A percentile compares a stretch with the other conserved stretches of the same genome.
These are phyloP conservation scores for Philypnodon macrostomus DNA, from an alignment of 2,797 vertebrate species.

Conservation along the genomic window DNA sequence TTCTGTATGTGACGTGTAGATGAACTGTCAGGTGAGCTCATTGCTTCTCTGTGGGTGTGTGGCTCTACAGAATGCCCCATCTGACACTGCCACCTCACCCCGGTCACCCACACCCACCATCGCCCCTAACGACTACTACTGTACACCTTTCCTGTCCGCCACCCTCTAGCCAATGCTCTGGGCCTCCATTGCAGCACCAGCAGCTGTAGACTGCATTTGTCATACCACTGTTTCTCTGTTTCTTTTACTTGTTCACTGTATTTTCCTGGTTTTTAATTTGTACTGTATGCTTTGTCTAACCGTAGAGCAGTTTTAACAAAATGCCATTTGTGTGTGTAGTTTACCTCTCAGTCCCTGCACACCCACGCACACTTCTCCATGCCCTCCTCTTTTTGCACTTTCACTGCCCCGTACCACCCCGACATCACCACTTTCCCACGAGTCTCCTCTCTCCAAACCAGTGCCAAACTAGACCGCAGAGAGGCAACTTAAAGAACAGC, in stretches of 20 bases:
- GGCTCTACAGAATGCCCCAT: slow-evolving; percentile 41
- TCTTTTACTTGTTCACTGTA: slow-evolving; percentile 59
- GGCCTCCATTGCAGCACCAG: slow-evolving; percentile 79
- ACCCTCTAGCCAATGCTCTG: slow-evolving; percentile 34
- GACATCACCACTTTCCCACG: slow-evolving; percentile 63
- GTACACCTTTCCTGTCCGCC: slow-evolving; percentile 29
- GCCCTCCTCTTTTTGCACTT: slow-evolving; percentile 75
- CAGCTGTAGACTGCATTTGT: slow-evolving; percentile 82
- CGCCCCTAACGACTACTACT: slow-evolving; percentile 31
- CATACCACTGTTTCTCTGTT: slow-evolving; percentile 80
- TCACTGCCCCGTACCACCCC: slow-evolving; percentile 64
- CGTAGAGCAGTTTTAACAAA: slow-evolving; percentile 80
- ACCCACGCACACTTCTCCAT: slow-evolving; percentile 46
- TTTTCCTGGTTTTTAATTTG: slow-evolving; percentile 75
- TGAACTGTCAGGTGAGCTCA: slow-evolving; percentile 66
- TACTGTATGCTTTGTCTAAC: slow-evolving; percentile 79
- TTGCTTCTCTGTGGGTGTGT: slow-evolving; percentile 71
- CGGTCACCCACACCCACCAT: slow-evolving; percentile 45
- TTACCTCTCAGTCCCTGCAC: slow-evolving; percentile 61
- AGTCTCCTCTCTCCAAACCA: slow-evolving; percentile 71
- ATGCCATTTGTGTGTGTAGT: slow-evolving; percentile 85
- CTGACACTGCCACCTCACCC: slow-evolving; percentile 40
- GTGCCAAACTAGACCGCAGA: slow-evolving; percentile 82
- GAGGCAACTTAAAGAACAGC: slow-evolving; percentile 19
- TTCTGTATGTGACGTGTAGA: slow-evolving; percentile 48